phyloP scores from a whole-genome alignment of 1,140 invertebrate genomes.

The Solenopsis fugax region DNA sequence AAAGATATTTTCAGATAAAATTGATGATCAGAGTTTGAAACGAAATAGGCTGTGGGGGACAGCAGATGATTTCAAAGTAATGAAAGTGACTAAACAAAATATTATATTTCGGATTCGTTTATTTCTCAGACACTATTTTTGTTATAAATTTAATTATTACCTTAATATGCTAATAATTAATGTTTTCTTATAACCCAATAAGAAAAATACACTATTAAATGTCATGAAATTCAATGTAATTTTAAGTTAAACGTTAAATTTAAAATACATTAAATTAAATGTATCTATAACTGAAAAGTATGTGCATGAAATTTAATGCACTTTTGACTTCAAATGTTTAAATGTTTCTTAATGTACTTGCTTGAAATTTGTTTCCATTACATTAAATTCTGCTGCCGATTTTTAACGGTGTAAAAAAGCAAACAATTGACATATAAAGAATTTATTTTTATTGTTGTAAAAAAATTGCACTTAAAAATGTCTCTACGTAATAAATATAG shows the following conservation, averaged over 20 bases:
- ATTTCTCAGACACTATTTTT: background rate
- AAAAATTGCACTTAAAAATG: background rate
- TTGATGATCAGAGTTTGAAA: constrained; percentile 61
- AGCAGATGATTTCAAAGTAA: constrained; percentile 77
- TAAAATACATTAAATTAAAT: too few species aligned
- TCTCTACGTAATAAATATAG: background rate
- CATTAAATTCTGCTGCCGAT: too few species aligned
- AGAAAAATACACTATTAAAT: background rate
- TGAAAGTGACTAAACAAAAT: constrained; percentile 84
- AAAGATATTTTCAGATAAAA: constrained; percentile 29
- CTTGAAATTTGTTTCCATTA: too few species aligned
- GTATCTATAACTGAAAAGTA: too few species aligned
- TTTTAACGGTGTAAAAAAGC: background rate
- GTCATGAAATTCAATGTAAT: too few species aligned
- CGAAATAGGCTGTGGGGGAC: constrained; percentile 78
- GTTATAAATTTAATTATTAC: background rate
- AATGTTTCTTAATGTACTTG: too few species aligned
- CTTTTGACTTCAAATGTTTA: too few species aligned
- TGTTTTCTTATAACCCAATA: background rate
- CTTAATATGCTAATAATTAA: background rate
- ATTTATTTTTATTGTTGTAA: too few species aligned
- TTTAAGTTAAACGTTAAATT: too few species aligned
- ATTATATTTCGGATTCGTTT: constrained; percentile 6
- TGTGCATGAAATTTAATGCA: too few species aligned
- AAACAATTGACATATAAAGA: background rate